Conservation (phyloP, 2,113 vertebrate species). For the Elaphurus davidianus region DNA sequence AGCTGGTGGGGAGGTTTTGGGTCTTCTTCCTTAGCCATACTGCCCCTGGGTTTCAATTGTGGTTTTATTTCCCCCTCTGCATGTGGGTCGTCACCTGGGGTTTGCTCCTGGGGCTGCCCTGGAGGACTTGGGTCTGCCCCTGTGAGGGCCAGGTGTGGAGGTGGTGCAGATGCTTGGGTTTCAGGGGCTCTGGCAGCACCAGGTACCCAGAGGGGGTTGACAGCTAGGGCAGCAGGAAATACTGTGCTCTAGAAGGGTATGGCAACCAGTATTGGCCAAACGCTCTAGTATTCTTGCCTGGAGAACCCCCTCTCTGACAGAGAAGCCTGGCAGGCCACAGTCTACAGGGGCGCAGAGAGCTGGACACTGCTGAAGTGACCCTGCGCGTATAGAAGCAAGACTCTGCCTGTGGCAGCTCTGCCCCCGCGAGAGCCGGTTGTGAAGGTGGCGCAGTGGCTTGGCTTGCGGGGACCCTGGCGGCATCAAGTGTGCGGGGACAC, state of each 20-base stretch:
- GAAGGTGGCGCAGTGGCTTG: background rate
- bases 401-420: background rate
- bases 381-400: rapidly evolving
- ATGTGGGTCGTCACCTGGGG: background rate
- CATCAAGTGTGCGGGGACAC: background rate
- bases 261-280: background rate
- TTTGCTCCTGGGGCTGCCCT: background rate
- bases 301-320: background rate
- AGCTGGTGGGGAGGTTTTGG: background rate
- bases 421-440: background rate
- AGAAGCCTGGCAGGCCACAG: background rate
- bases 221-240: background rate
- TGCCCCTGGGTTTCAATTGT: background rate
- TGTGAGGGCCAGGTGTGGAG: background rate
- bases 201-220: background rate
- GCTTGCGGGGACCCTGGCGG: rapidly evolving
- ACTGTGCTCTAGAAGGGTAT: background rate
- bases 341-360: background rate
- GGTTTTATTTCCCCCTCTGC: background rate
- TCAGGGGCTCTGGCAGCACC: background rate
- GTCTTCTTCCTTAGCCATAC: background rate
- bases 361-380: background rate
- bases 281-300: background rate
- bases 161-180: background rate
- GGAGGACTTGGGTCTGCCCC: background rate